phyloP scores from a whole-genome alignment of 2,113 vertebrate genomes.

The Passer montanus region DNA sequence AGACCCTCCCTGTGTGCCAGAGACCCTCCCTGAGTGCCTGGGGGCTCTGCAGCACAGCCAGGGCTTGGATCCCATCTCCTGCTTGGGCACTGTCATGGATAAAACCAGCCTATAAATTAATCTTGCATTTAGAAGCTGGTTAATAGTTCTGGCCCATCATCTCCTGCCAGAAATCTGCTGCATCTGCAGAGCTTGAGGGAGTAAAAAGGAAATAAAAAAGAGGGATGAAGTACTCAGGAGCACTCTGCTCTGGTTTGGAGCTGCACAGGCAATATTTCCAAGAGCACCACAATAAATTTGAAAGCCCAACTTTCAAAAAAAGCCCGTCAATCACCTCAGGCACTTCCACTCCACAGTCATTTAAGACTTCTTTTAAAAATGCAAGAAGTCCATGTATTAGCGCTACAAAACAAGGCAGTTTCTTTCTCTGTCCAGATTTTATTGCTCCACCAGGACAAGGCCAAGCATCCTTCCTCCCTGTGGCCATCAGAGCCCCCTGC shows the following conservation, averaged over 20 bases:
- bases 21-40: neutral
- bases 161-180: slow-evolving; percentile 50
- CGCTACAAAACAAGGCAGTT: neutral
- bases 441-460: neutral
- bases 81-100: neutral
- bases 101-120: neutral
- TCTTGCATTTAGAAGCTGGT: neutral
- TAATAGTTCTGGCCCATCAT: neutral
- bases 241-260: neutral
- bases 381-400: neutral
- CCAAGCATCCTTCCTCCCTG: fast-evolving
- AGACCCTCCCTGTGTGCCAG: too few relatives aligned
- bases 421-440: neutral
- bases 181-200: slow-evolving; percentile 28
- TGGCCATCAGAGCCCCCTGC: neutral
- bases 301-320: neutral
- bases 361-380: neutral
- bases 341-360: neutral
- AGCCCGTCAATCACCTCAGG: neutral
- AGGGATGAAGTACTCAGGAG: neutral
- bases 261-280: slow-evolving; percentile 14
- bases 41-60: neutral
- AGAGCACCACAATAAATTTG: neutral
- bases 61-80: neutral
- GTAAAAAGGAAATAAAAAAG: slow-evolving; percentile 2